Conservation (phyloP, 1,140 invertebrate species). For the Micrasema longulum region DNA sequence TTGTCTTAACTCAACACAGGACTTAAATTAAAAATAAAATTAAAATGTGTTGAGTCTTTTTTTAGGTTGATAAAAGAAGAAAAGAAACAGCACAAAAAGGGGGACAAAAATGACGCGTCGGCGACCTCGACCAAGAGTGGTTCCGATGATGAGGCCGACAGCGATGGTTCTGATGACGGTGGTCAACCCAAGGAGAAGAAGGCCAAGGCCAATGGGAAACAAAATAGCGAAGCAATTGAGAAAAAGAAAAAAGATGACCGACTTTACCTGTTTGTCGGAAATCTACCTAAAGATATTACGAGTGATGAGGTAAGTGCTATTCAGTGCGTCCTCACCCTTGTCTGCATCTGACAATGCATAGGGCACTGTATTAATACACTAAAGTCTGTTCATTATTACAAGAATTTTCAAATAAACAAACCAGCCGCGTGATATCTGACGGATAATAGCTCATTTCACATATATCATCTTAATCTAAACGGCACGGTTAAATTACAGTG, state of each 20-base stretch:
- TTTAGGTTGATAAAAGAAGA: conserved; percentile 11
- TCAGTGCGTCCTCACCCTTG: too few relatives aligned
- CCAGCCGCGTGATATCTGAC: too few relatives aligned
- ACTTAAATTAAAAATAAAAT: too few relatives aligned
- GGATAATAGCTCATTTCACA: too few relatives aligned
- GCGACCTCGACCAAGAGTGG: conserved; percentile 2
- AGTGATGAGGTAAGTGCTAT: conserved; percentile 57
- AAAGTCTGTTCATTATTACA: too few relatives aligned
- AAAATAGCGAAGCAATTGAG: conserved; percentile 26
- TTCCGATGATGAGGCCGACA: conserved; percentile 16
- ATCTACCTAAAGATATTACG: conserved; percentile 61
- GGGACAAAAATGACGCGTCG: background rate
- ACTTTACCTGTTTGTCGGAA: conserved; percentile 66
- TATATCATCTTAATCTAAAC: too few relatives aligned
- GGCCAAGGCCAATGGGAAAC: conserved; percentile 13
- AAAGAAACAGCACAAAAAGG: conserved; percentile 18
- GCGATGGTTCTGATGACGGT: conserved; percentile 6
- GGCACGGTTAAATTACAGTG: too few relatives aligned
- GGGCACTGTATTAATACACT: too few relatives aligned
- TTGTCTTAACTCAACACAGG: too few relatives aligned
- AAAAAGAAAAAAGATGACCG: conserved; percentile 26
- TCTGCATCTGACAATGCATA: too few relatives aligned
- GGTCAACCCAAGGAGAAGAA: background rate
- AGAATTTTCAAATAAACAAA: too few relatives aligned
- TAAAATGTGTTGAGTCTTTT: background rate